These are phyloP conservation scores for Arctocebus calabarensis DNA, from an alignment of 2,797 vertebrate species.

Conservation along the genomic window DNA sequence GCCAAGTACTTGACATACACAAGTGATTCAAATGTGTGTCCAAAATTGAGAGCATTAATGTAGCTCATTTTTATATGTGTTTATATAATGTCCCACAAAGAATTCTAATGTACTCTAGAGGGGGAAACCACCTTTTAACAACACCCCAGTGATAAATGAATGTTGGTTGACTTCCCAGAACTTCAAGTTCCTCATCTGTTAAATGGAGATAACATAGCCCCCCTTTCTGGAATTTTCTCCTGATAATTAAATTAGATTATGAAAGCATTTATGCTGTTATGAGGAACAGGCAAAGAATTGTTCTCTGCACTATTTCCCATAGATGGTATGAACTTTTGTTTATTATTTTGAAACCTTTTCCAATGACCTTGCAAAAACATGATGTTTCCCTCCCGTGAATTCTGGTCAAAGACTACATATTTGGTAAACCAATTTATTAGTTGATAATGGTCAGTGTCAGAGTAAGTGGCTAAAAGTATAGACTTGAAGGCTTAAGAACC, in stretches of 20 bases:
- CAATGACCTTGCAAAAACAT: background rate
- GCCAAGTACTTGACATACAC: background rate
- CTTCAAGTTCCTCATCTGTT: background rate
- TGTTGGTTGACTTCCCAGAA: slow-evolving; percentile 12
- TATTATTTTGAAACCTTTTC: slow-evolving; percentile 29
- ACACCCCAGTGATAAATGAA: background rate
- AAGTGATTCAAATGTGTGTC: background rate
- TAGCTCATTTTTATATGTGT: background rate
- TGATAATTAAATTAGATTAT: slow-evolving; percentile 16
- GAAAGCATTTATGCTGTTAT: background rate
- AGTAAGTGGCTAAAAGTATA: background rate
- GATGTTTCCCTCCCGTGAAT: background rate
- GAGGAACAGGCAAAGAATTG: background rate
- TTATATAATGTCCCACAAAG: background rate
- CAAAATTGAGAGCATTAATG: background rate
- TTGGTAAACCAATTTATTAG: background rate
- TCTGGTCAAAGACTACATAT: background rate
- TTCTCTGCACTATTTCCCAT: background rate
- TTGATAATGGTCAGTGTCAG: background rate
- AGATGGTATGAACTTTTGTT: background rate
- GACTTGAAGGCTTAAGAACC: background rate
- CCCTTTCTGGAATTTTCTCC: background rate
- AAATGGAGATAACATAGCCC: background rate
- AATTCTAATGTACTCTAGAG: fast-evolving
- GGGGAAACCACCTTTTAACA: background rate